Conservation (phyloP, 2,888 invertebrate species). For the Brassicogethes aeneus region DNA sequence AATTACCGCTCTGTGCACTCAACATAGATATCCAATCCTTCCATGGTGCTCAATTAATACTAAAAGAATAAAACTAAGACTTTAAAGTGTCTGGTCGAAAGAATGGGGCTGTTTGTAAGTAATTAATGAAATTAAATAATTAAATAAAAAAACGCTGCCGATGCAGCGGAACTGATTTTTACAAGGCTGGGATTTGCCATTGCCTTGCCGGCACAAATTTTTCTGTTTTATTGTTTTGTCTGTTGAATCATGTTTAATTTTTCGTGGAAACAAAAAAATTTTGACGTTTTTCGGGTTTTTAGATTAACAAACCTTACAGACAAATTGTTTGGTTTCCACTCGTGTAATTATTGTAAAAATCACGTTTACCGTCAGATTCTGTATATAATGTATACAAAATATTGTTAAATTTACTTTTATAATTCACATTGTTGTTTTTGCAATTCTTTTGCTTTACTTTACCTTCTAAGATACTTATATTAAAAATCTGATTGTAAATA, state of each 20-base stretch:
- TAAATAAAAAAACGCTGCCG: constrained; percentile 21
- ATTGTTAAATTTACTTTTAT: constrained; percentile 19
- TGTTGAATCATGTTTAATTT: not conserved
- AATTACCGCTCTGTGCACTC: too few relatives aligned
- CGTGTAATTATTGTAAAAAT: not conserved
- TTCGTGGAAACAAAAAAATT: not conserved
- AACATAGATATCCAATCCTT: constrained; percentile 51
- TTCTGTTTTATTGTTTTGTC: not conserved
- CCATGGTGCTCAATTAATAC: constrained; percentile 56
- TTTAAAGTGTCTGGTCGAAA: constrained; percentile 18
- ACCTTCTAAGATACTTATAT: not conserved
- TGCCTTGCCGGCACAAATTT: constrained; percentile 27
- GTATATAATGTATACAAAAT: constrained; percentile 20
- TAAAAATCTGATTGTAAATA: constrained; percentile 13
- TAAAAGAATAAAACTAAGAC: constrained; percentile 18
- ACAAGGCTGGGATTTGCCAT: constrained; percentile 25
- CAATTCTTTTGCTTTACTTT: too few relatives aligned
- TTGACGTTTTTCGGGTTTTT: not conserved
- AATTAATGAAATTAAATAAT: constrained; percentile 1
- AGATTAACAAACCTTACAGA: not conserved
- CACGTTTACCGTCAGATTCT: constrained; percentile 17
- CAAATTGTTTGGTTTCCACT: not conserved
- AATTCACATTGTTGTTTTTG: constrained; percentile 20
- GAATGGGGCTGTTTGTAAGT: constrained; percentile 12
- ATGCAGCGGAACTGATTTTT: constrained; percentile 30